phyloP scores from a whole-genome alignment of 2,888 invertebrate genomes.

The Erebia ligea region DNA sequence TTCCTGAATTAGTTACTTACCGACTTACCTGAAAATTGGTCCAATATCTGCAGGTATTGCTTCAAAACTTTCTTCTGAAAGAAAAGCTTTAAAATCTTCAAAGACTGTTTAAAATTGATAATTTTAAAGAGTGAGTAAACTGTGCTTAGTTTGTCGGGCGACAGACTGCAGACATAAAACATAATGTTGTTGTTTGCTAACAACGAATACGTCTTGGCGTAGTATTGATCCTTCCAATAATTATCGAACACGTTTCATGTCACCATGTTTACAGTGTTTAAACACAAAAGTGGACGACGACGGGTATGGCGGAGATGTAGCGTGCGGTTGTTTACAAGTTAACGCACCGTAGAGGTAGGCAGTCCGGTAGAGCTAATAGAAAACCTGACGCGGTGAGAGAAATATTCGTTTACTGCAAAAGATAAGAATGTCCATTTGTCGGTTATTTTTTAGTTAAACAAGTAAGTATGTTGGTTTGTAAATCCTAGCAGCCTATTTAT shows the following conservation, averaged over 20 bases:
- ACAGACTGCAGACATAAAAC: slow-evolving; percentile 77
- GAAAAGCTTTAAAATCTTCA: no score
- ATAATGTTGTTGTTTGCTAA: slow-evolving; percentile 62
- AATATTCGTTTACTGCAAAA: slow-evolving; percentile 47
- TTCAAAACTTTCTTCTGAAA: no score
- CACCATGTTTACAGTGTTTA: slow-evolving; percentile 76
- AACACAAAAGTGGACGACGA: slow-evolving; percentile 71
- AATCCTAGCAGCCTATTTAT: not conserved
- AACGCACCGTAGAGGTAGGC: slow-evolving; percentile 75
- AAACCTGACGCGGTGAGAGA: slow-evolving; percentile 64
- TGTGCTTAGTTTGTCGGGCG: slow-evolving; percentile 40
- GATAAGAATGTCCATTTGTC: slow-evolving; percentile 37
- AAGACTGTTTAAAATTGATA: no score
- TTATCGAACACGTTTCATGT: slow-evolving; percentile 83
- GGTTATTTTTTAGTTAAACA: slow-evolving; percentile 12
- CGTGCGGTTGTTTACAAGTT: slow-evolving; percentile 70
- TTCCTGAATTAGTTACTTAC: no score
- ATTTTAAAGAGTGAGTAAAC: no score
- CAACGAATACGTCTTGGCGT: slow-evolving; percentile 79
- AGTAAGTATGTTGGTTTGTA: not conserved
- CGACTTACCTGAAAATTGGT: no score
- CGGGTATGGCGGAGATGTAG: slow-evolving; percentile 64
- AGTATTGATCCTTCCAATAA: slow-evolving; percentile 83
- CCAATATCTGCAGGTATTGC: no score
- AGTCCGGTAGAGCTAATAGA: slow-evolving; percentile 78